phyloP scores from a whole-genome alignment of 2,113 vertebrate species.

The Coreoperca whiteheadi region DNA sequence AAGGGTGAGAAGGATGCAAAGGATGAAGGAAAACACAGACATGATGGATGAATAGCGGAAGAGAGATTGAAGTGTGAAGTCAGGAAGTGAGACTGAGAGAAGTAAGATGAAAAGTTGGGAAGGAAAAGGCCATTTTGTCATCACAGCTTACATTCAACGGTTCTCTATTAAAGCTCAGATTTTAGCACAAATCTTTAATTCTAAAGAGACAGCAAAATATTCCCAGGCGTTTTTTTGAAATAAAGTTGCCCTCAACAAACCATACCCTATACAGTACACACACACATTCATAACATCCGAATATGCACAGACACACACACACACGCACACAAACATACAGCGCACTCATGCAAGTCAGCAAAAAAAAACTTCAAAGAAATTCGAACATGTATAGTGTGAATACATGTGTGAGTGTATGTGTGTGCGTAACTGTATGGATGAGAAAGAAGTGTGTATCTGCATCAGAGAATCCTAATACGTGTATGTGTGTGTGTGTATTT shows the following conservation, averaged over 20 bases:
- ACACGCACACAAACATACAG: background rate
- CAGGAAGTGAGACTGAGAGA: constrained; percentile 15
- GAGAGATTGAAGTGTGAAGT: background rate
- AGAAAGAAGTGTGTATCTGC: background rate
- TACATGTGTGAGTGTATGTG: background rate
- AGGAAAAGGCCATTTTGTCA: background rate
- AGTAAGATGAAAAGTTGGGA: constrained; percentile 13
- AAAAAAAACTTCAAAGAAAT: background rate
- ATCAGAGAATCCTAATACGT: constrained; percentile 7
- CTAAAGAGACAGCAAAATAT: background rate
- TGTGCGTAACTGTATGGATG: background rate
- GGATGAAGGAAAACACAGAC: constrained; percentile 19
- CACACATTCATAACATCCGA: background rate
- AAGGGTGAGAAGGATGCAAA: constrained; percentile 36
- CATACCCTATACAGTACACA: background rate
- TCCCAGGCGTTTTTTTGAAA: background rate
- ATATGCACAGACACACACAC: background rate
- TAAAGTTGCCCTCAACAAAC: background rate
- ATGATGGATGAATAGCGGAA: constrained; percentile 36
- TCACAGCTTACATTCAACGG: background rate
- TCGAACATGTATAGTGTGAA: background rate
- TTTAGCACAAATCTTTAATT: background rate
- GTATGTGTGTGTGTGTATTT: constrained; percentile 25
- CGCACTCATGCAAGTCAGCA: background rate
- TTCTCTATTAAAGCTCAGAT: background rate